Base-by-base conservation (phyloP, 2,888 invertebrate genomes). In the Nomada fucata region DNA sequence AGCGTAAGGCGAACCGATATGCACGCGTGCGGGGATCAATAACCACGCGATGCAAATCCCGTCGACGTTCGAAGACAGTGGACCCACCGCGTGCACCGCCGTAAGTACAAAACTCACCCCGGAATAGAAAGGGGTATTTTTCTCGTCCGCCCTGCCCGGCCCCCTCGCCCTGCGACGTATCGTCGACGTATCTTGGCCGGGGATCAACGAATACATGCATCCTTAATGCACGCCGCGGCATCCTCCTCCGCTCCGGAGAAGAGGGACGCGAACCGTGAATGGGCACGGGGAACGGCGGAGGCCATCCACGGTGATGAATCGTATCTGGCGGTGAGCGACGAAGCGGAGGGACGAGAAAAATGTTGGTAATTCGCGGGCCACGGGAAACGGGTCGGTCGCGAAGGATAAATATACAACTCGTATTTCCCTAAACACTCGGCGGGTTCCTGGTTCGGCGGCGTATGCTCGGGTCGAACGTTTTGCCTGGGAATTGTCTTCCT, bases 161-260 rank as follows among this genome's bases (percentile, higher is more conserved):
- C 23, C 23, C 23, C 23, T 23, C 23, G 23, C 23, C 23, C 23
- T 23, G 23, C 23, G 23, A 23, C 23, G 23, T 36, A 36, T 36
- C 36, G 36, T 36, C 36, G 36, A 36, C 87, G 90, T 91, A 92
- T 91, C 91, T 90, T 90, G 90, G 90, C 90, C 85, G 86, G 84
- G 88, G 89, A 91, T 92, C 91, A 89, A 90, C 86, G 91, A 90
- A 91, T 91, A 91, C 91, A 92, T 91, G 91, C 91, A 92, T 91
- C 86, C 89, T 86, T 90, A 90, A 91, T 91, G 89, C 88, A 81
- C 55, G 69, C 65, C 20, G 68, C 77, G 53, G 68, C 64, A 76
- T 71, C 79, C 55, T 73, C 69, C 53, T 29, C 15, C 47, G 11
- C 47, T 13, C 9, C 1, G 18, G 20, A 20, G 50, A 7, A 15